Evolutionary conservation across 2,888 invertebrate species (phyloP), one percentile per base, ranked within the genome.

Genomic region (Chesias legatella): DNA sequence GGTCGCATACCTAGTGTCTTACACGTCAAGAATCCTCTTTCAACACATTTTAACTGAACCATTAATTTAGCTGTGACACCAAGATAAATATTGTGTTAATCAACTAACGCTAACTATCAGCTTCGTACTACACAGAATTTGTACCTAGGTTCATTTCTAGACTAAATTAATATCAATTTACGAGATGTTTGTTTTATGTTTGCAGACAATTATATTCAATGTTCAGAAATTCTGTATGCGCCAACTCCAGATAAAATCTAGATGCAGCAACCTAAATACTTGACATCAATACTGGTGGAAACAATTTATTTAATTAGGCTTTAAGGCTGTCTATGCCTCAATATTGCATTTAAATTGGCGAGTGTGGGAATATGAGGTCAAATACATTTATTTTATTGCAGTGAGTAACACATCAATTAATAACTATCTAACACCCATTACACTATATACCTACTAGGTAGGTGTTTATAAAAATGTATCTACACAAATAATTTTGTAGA

Each of bases 111-210:
- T 67, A 63, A 64, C 63, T 58, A 64, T 53, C 56, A 46, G 56
- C 58, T 58, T 58, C 53, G 48, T 62, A 57, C 64, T 64, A 66
- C 67, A 65, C 67, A 30, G 9, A 33, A 33, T n/a, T n/a, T 31
- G 27, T 28, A 7, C 69, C 66, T 70, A 74, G 64, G 67, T 72
- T 76, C 73, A 77, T 76, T 80, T 75, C 67, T 70, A 72, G 63
- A 67, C 73, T 75, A 75, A 79, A 79, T 81, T 75, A 72, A 77
- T 73, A 76, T 73, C 79, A 79, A 81, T 79, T 79, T 76, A 76
- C 71, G 72, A 73, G 71, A 75, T 74, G 73, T 65, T 70, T 65
- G 67, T 75, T 80, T 79, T 76, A 69, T 80, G 78, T 78, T 76
- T 68, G 68, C 68, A 74, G 74, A 75, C 73, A 77, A 79, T 81